These are phyloP conservation scores for Thripadectes ignobilis DNA, from an alignment of 2,797 vertebrate species.

Conservation along the genomic window DNA sequence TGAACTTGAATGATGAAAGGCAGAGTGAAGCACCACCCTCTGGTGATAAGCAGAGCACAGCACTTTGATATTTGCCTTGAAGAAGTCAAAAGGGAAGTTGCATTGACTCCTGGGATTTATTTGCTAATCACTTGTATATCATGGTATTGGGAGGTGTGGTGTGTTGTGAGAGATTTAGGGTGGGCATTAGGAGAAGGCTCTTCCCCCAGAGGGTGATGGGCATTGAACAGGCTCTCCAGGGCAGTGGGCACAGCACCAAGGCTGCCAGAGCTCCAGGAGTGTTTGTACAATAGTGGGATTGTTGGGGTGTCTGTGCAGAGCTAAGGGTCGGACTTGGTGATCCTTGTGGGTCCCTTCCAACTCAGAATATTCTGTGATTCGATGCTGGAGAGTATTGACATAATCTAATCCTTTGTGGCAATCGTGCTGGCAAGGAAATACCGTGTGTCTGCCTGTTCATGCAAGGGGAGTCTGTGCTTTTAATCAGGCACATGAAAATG, in stretches of 20 bases:
- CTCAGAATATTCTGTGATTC: neutral
- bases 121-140: neutral
- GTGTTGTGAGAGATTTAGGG: neutral
- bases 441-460: fast-evolving
- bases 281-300: fast-evolving
- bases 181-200: neutral
- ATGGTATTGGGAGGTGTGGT: too few species aligned
- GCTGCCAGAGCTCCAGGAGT: neutral
- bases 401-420: neutral
- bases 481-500: neutral
- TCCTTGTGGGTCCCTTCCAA: neutral
- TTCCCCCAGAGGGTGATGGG: neutral
- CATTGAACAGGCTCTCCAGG: neutral
- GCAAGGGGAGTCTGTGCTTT: neutral
- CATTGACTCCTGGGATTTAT: neutral
- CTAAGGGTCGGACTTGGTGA: neutral
- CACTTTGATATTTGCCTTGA: neutral
- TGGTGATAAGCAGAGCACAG: neutral
- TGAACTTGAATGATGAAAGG: neutral
- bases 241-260: fast-evolving
- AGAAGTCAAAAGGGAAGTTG: neutral
- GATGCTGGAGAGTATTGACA: fast-evolving
- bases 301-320: neutral
- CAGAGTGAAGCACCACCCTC: neutral
- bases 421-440: neutral